phyloP scores from a whole-genome alignment of 2,888 invertebrate genomes.

The Eubasilissa splendida region DNA sequence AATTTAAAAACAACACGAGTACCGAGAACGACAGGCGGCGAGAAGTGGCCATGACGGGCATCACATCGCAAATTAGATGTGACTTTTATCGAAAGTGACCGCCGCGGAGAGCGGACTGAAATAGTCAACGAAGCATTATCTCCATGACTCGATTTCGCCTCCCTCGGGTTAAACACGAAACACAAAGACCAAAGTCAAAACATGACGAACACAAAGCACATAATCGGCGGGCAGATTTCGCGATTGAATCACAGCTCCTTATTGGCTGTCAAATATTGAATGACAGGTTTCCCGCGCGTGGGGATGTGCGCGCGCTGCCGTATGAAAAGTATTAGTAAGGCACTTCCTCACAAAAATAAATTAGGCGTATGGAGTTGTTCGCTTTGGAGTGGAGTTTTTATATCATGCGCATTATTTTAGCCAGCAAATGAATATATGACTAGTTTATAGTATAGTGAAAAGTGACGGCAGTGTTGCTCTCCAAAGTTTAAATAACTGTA shows the following conservation, averaged over 20 bases:
- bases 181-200: constrained; percentile 27
- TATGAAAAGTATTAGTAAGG: neutral
- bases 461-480: constrained; percentile 3
- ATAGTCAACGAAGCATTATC: constrained; percentile 5
- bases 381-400: neutral
- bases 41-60: constrained; percentile 38
- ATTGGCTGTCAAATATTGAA: constrained; percentile 41
- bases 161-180: neutral
- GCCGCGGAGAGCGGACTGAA: constrained; percentile 6
- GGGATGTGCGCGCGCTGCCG: neutral
- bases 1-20: constrained; percentile 25
- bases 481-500: constrained; percentile 40
- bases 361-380: neutral
- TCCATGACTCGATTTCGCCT: constrained; percentile 21
- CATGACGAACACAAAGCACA: constrained; percentile 31
- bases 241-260: constrained; percentile 39
- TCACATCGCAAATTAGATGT: constrained; percentile 18
- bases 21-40: constrained; percentile 4
- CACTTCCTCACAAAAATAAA: neutral
- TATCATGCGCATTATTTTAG: neutral
- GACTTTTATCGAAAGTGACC: constrained; percentile 5
- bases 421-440: neutral
- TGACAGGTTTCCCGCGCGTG: constrained; percentile 34
- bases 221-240: constrained; percentile 42
- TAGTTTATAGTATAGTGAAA: constrained; percentile 20